These are phyloP conservation scores for Acrobasis suavella DNA, from an alignment of 2,888 invertebrate species.

Conservation along the genomic window DNA sequence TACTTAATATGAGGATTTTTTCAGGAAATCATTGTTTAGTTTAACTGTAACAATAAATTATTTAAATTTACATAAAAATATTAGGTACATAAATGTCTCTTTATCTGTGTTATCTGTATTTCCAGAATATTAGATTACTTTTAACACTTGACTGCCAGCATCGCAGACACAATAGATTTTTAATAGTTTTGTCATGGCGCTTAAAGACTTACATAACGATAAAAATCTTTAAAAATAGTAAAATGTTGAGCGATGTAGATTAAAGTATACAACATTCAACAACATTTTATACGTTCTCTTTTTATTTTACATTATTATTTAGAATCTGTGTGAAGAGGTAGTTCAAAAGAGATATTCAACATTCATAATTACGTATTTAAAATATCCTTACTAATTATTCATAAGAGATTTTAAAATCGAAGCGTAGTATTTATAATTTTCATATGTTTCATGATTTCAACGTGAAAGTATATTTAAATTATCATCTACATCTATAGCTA, in stretches of 20 bases:
- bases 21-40: neutral
- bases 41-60: neutral
- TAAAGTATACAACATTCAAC: slow-evolving; percentile 40
- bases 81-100: neutral
- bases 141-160: too few relatives aligned
- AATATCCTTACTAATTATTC: slow-evolving; percentile 58
- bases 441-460: slow-evolving; percentile 44
- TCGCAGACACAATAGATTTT: too few relatives aligned
- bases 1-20: too few relatives aligned
- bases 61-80: neutral
- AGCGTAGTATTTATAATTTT: slow-evolving; percentile 52
- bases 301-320: slow-evolving; percentile 40
- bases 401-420: slow-evolving; percentile 70
- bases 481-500: slow-evolving; percentile 8
- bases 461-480: slow-evolving; percentile 22
- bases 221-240: slow-evolving; percentile 6
- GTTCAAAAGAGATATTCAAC: slow-evolving; percentile 44
- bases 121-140: neutral
- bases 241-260: slow-evolving; percentile 14
- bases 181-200: too few relatives aligned
- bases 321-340: slow-evolving; percentile 62
- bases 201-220: too few relatives aligned
- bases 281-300: slow-evolving; percentile 35
- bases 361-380: slow-evolving; percentile 55
- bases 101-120: neutral